Base-by-base conservation (phyloP, 2,888 invertebrate genomes). In the Eustalomyia histrio region DNA sequence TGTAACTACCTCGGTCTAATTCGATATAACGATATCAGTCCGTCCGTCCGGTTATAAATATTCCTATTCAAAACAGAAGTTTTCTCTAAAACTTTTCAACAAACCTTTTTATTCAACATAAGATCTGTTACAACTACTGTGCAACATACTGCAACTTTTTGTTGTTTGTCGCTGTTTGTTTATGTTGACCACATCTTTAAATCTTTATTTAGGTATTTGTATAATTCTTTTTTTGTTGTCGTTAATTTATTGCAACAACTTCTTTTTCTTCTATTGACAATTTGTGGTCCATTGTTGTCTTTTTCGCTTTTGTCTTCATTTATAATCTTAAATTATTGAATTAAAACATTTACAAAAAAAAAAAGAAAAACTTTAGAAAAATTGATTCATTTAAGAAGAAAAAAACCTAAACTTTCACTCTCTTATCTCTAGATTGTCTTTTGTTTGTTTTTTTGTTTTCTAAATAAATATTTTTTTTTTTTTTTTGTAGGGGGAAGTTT, bases 351-450 rank as follows among this genome's bases (percentile, higher is more conserved):
- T n/a, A n/a, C n/a, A 17, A 52, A 78, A 61, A 67, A 17, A 53
- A 78, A 61, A 67, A 67, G 60, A 43, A 72, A 24, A 58, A 58
- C 24, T 39, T 39, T 55, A 17, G 53, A 24, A 50, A 60, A 73
- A 65, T 71, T 72, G 61, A 78, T 61, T 72, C 53, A 78, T 63
- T 63, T 55, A 52, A 61, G n/a, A n/a, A 39, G 29, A 17, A 29
- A 63, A 55, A 33, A 24, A 35, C 39, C 7, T 43, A 71, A 33
- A 52, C 12, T 80, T 80, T 80, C 79, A 80, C 79, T 80, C 61
- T 80, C 39, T 57, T 39, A 39, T 39, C 53, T 21, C 18, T 52
- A 68, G 43, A 52, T 52, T 43, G 50, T 16, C 2, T 43, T 43
- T 43, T 6, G 8, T 60, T 65, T 17, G 17, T 52, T 17, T 55